Percentiles rank a stretch among this genome's conserved stretches.
Evolutionary conservation across 1,140 invertebrate species (phyloP).

Genomic region (Conopomorpha cramerella): DNA sequence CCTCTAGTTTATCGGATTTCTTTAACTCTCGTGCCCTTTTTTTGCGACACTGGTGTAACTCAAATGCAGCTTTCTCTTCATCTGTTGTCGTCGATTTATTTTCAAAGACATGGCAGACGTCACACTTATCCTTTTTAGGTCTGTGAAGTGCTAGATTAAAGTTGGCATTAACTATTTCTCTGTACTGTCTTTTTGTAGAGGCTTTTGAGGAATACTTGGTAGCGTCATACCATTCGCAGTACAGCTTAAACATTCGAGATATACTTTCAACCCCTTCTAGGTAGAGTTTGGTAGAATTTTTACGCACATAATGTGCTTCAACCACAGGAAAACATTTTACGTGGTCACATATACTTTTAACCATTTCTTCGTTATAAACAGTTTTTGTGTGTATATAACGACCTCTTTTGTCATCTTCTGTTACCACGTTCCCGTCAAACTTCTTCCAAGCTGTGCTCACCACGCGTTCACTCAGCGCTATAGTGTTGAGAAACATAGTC

Average conservation of each 20-base stretch:
- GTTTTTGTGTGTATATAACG: constrained; percentile 7
- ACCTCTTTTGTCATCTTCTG: constrained; percentile 8
- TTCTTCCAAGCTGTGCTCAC: constrained; percentile 11
- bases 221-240: constrained; percentile 2
- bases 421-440: constrained; percentile 5
- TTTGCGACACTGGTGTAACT: constrained; percentile 5
- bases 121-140: constrained; percentile 2
- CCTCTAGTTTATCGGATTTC: constrained; percentile 5
- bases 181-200: constrained; percentile 1
- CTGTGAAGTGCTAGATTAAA: constrained; percentile 4
- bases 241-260: constrained; percentile 1
- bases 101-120: constrained; percentile 5
- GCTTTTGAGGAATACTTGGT: constrained; percentile 1
- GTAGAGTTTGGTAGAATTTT: constrained; percentile 3
- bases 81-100: constrained; percentile 3
- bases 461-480: constrained; percentile 5
- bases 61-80: not conserved
- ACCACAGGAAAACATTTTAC: constrained; percentile 1
- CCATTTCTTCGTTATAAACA: constrained; percentile 5
- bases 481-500: constrained; percentile 12
- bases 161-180: constrained; percentile 2
- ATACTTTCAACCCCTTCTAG: constrained; percentile 3
- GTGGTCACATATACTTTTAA: constrained; percentile 1
- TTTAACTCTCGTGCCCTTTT: constrained; percentile 5
- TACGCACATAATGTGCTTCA: not conserved